Base-by-base conservation (phyloP, 2,888 invertebrate species). In the Tridacna crocea region DNA sequence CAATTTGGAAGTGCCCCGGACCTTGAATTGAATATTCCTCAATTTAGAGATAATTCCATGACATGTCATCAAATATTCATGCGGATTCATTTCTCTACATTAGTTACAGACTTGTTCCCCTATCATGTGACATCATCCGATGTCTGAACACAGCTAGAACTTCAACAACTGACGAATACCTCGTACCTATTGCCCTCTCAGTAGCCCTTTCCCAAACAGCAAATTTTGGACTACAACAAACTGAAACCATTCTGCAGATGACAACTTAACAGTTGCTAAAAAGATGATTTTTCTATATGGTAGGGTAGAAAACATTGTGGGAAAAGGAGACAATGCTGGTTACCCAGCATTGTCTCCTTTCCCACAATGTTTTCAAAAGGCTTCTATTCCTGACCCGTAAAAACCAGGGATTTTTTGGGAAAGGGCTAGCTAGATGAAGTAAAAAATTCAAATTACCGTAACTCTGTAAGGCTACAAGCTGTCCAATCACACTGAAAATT, bases 261-360 rank as follows among this genome's bases (percentile, higher is more conserved):
- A 22, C 61, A 61, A 22, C 4, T 61, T 61, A 0, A 61, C 3
- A 10, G 61, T 61, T 0, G 13, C 13, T 61, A 2, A 36, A 36
- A 36, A 4, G 36, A 8, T n/a, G 61, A 4, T 10, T 10, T n/a
- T 61, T 61, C 8, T 17, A 4, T 22, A 3, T 61, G 19, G 10
- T 19, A 19, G n/a, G 55, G 55, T 55, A 19, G n/a, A 55, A 55
- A 19, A n/a, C n/a, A n/a, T 55, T 55, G n/a, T 55, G 55, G 55
- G 19, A 61, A 61, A 61, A 61, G 61, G 61, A 61, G 61, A 61
- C 4, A 61, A n/a, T 61, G 61, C 22, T 61, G 19, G 12, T 61
- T 22, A n/a, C 61, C n/a, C 36, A 36, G 24, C 61, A 61, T n/a
- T 61, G 4, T 12, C 24, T 22, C 61, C 22, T 61, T 22, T 22